These are phyloP conservation scores for Columba janthina DNA, from an alignment of 2,113 vertebrate species.

Conservation along the genomic window DNA sequence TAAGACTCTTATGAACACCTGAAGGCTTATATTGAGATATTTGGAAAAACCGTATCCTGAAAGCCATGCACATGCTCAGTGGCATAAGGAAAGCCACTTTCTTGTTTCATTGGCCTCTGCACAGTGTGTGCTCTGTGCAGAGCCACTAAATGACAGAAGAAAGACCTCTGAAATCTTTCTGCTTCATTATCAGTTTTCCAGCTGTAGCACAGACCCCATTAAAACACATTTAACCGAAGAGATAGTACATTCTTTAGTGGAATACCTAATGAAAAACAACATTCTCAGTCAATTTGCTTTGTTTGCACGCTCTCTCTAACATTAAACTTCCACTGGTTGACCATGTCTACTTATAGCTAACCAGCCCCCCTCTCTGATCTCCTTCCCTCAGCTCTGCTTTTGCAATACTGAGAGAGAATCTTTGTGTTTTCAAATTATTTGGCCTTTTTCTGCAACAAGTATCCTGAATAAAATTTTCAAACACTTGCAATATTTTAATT, in stretches of 20 bases:
- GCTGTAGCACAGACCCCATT: neutral
- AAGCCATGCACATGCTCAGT: neutral
- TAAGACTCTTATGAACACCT: neutral
- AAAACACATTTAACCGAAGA: neutral
- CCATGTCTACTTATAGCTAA: neutral
- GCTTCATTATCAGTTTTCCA: neutral
- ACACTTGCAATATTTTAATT: neutral
- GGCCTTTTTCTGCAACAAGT: neutral
- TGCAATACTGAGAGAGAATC: neutral
- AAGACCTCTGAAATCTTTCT: neutral
- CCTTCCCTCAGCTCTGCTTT: neutral
- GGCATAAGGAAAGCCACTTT: neutral
- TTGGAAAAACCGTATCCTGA: neutral
- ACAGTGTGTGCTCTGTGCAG: accelerated
- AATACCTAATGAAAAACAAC: neutral
- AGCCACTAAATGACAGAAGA: neutral
- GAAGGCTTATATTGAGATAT: neutral
- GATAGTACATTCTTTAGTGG: neutral
- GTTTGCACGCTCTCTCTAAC: neutral
- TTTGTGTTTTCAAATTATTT: neutral
- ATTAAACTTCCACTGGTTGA: neutral
- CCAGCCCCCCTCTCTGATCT: neutral
- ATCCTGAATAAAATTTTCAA: neutral
- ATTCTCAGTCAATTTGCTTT: neutral
- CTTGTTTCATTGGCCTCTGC: neutral